A percentile compares a stretch with the other conserved stretches of the same genome.
phyloP scores from a whole-genome alignment of 53 echinoderm and acorn worm genomes.

The Echinarachnius parma region DNA sequence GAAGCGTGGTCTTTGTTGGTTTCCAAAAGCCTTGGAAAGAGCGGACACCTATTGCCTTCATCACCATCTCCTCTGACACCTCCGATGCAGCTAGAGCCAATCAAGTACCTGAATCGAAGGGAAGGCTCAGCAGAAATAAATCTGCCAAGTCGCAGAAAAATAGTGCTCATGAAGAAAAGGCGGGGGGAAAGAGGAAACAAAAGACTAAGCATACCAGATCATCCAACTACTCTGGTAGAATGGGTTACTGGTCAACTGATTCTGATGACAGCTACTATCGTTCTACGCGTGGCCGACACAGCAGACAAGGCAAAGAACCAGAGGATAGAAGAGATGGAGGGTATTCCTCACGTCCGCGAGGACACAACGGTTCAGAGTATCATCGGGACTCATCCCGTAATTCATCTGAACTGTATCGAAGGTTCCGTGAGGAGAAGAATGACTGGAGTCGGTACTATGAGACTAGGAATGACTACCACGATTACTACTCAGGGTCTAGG shows the following conservation, averaged over 20 bases:
- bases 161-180: slow-evolving; percentile 21
- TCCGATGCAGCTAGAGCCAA: neutral
- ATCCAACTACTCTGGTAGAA: slow-evolving; percentile 5
- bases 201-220: slow-evolving; percentile 40
- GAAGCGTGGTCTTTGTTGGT: slow-evolving; percentile 68
- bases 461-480: slow-evolving; percentile 14
- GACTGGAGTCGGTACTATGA: slow-evolving; percentile 45
- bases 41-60: slow-evolving; percentile 44
- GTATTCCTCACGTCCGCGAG: neutral
- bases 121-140: slow-evolving; percentile 15
- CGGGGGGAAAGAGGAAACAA: slow-evolving; percentile 54
- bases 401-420: slow-evolving; percentile 32
- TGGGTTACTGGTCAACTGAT: slow-evolving; percentile 20
- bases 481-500: neutral
- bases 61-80: slow-evolving; percentile 27
- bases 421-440: slow-evolving; percentile 16
- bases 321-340: slow-evolving; percentile 7
- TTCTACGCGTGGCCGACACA: slow-evolving; percentile 11
- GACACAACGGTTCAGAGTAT: neutral
- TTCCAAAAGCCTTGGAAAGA: slow-evolving; percentile 60
- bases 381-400: slow-evolving; percentile 13
- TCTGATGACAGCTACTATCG: slow-evolving; percentile 40
- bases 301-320: neutral
- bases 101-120: neutral
- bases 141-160: neutral